Evolutionary conservation across 53 echinoderm and acorn worm genomes (phyloP), one percentile per base, ranked within the genome.

Genomic region (Echinarachnius parma): DNA sequence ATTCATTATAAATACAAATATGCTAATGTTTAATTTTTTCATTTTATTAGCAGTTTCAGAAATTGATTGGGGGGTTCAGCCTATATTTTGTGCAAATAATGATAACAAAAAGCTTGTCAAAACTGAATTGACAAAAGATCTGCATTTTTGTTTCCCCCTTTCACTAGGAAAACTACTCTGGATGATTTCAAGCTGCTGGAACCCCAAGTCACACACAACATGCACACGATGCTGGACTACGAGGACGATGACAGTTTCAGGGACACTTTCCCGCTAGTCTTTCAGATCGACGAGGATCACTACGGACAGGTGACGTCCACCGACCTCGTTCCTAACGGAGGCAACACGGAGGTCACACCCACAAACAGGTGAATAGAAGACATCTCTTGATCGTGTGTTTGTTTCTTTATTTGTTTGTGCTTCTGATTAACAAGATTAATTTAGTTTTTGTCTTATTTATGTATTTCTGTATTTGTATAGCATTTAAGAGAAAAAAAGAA

Each of bases 171-270:
- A 25, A 75, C 84, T 31, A 75, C 86, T 9, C 39, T 90, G 20
- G 94, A 93, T 9, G 94, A 93, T 33, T 75, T 93, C 15, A 90
- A 84, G 75, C 80, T 74, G 59, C 76, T 93, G 8, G 94, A 93
- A 42, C 86, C 94, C 1, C 57, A 66, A 9, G 68, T 93, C 5
- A 75, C 79, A 9, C 42, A 81, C 22, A 76, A 78, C 53, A 71
- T 96, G 0, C 91, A 91, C 45, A 31, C 39, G 1, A 31, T 96
- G 48, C 77, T 91, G 9, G 96, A 96, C 55, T 85, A 85, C 55
- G 96, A 96, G 64, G 81, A 77, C 0, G 61, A 57, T 21, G 88
- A 96, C 4, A 34, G 34, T 25, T 63, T 88, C n/a, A 79, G 85
- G 66, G 91, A 78, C 14, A 39, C 85, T 3, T 88, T 87, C 48